Percentiles rank a stretch among this genome's conserved stretches.
Evolutionary conservation across 2,888 invertebrate species (phyloP).

Genomic region (Drosophila prolongata): DNA sequence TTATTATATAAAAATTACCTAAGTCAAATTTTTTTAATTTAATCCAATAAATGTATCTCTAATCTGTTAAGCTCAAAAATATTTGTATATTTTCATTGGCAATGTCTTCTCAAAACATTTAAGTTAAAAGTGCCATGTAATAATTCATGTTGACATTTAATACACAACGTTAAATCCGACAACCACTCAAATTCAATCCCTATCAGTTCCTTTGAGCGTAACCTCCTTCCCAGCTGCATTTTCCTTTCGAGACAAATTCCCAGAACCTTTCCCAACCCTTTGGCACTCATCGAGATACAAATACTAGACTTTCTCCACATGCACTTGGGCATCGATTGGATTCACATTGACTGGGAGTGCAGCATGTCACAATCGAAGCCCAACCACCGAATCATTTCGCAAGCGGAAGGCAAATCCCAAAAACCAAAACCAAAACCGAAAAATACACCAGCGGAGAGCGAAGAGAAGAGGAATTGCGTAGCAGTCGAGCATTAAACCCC

Average conservation of each 20-base stretch:
- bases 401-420: constrained; percentile 32
- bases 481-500: constrained; percentile 71
- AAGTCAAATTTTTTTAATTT: too few relatives aligned
- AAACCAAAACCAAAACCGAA: constrained; percentile 43
- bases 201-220: constrained; percentile 15
- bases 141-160: constrained; percentile 21
- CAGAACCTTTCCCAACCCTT: constrained; percentile 10
- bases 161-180: constrained; percentile 4
- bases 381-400: constrained; percentile 29
- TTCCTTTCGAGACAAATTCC: constrained; percentile 14
- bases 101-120: background rate
- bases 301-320: constrained; percentile 25
- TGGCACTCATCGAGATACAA: constrained; percentile 3
- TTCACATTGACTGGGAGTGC: constrained; percentile 55
- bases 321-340: constrained; percentile 61
- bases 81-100: too few relatives aligned
- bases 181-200: constrained; percentile 1
- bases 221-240: constrained; percentile 24
- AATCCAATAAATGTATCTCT: too few relatives aligned
- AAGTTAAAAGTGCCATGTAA: constrained; percentile 13
- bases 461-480: constrained; percentile 50
- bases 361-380: constrained; percentile 31
- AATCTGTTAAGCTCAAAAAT: too few relatives aligned
- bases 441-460: constrained; percentile 19
- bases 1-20: too few relatives aligned